These are phyloP conservation scores for Tapera naevia DNA, from an alignment of 2,797 vertebrate genomes.

Conservation along the genomic window DNA sequence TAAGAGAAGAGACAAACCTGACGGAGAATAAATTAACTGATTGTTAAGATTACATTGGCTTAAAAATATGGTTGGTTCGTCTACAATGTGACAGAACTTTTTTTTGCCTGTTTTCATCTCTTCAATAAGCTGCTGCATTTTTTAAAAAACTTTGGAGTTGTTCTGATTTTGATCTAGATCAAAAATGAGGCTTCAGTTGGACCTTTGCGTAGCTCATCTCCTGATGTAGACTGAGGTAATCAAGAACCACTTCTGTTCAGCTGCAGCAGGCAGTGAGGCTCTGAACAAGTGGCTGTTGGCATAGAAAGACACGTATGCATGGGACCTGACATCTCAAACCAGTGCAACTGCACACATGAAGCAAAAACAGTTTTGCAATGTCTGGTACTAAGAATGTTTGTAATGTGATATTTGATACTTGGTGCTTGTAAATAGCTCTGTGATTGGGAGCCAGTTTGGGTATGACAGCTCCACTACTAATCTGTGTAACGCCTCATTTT, in stretches of 20 bases:
- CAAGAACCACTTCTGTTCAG: not conserved
- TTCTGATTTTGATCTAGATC: not conserved
- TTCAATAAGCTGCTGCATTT: not conserved
- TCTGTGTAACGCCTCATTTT: not conserved
- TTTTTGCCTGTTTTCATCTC: not conserved
- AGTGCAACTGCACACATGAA: not conserved
- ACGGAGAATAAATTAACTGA: not conserved
- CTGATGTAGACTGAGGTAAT: not conserved
- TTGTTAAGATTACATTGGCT: not conserved
- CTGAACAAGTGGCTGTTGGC: not conserved
- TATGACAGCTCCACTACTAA: not conserved
- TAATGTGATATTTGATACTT: not conserved
- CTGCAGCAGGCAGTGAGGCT: not conserved
- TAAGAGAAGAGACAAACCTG: not conserved
- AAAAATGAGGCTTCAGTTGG: not conserved
- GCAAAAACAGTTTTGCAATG: not conserved
- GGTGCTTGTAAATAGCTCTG: not conserved
- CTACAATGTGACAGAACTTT: not conserved
- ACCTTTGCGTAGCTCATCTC: not conserved
- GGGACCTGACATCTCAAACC: not conserved
- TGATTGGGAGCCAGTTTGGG: fast-evolving
- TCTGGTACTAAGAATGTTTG: conserved; percentile 5
- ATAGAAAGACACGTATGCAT: fast-evolving
- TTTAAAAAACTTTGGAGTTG: not conserved
- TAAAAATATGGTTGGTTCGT: not conserved